These are phyloP conservation scores for Phyllopteryx taeniolatus DNA, from an alignment of 2,113 vertebrate species.

Conservation along the genomic window DNA sequence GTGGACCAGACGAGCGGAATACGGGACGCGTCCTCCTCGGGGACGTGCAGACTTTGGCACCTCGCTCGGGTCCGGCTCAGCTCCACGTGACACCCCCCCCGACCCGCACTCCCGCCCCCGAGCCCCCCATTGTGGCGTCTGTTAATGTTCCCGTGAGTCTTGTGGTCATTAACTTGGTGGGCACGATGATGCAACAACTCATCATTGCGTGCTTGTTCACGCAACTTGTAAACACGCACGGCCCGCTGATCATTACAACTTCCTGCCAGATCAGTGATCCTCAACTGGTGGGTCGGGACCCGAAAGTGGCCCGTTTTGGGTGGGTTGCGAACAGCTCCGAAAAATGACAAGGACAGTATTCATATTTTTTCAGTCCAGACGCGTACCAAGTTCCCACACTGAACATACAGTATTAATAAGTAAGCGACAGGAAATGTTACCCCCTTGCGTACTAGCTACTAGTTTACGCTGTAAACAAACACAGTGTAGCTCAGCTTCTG, in stretches of 20 bases:
- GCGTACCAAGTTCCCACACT: too few species aligned
- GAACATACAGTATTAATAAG: too few species aligned
- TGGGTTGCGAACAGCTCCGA: too few species aligned
- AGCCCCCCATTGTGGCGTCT: not conserved
- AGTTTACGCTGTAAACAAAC: too few species aligned
- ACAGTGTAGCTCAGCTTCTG: too few species aligned
- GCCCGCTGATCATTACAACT: not conserved
- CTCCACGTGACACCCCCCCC: not conserved
- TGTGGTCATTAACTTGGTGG: not conserved
- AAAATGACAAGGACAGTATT: too few species aligned
- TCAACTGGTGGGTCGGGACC: too few species aligned
- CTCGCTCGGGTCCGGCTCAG: not conserved
- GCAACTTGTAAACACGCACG: not conserved
- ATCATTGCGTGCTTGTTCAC: too few species aligned
- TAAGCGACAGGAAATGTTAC: too few species aligned
- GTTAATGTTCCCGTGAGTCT: conserved; percentile 18
- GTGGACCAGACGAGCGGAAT: not conserved
- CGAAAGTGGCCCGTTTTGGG: too few species aligned
- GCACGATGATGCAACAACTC: not conserved
- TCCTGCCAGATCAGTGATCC: not conserved
- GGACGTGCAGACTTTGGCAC: not conserved
- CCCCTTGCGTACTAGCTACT: too few species aligned
- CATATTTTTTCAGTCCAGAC: too few species aligned
- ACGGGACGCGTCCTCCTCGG: not conserved
- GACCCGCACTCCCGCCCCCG: not conserved